Evolutionary conservation across 1,140 invertebrate species (phyloP).

Genomic region (Centruroides vittatus): DNA sequence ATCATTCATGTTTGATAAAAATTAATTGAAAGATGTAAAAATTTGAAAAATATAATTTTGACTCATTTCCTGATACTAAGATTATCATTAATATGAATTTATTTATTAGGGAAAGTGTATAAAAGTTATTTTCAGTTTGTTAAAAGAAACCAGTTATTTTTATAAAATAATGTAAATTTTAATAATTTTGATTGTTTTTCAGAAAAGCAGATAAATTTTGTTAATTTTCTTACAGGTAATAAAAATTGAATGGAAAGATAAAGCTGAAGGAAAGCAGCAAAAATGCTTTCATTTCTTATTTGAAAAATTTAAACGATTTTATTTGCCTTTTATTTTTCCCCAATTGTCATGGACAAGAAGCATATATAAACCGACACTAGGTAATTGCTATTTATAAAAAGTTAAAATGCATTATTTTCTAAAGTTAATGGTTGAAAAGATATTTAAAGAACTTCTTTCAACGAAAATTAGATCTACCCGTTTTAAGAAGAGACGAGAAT

Average conservation of each 20-base stretch:
- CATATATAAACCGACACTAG: slow-evolving; percentile 72
- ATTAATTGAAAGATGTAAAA: too few species aligned
- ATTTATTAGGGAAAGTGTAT: too few species aligned
- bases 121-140: too few species aligned
- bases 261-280: slow-evolving; percentile 49
- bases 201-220: too few species aligned
- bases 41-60: too few species aligned
- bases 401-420: background rate
- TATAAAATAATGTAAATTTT: too few species aligned
- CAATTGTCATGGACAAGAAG: slow-evolving; percentile 68
- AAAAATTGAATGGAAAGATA: slow-evolving; percentile 82
- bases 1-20: too few species aligned
- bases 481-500: slow-evolving; percentile 7
- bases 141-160: too few species aligned
- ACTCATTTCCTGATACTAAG: too few species aligned
- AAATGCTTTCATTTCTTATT: slow-evolving; percentile 80
- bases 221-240: slow-evolving; percentile 41
- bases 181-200: too few species aligned
- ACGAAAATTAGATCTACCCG: slow-evolving; percentile 8
- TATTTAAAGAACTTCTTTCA: background rate
- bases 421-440: background rate
- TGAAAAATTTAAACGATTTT: slow-evolving; percentile 80
- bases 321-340: slow-evolving; percentile 79
- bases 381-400: slow-evolving; percentile 30
- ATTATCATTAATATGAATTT: too few species aligned